Evolutionary conservation across 2,797 vertebrate species (phyloP).

Genomic region (Telmatherina bonti): DNA sequence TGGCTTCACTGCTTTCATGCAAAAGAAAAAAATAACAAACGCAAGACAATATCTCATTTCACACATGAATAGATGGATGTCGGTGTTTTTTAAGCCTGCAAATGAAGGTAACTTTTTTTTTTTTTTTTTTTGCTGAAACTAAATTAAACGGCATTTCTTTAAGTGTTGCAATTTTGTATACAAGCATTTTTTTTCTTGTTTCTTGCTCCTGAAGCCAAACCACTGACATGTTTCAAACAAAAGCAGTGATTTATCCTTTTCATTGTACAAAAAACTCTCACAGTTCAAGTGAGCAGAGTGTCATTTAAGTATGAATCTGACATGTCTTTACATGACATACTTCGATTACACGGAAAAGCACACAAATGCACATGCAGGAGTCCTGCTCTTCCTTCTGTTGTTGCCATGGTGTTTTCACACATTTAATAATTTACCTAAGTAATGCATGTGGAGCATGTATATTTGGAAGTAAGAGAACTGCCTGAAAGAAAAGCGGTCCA

Average conservation of each 20-base stretch:
- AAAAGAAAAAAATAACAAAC: no score
- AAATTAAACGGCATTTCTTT: not conserved
- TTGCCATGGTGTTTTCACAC: slow-evolving; percentile 74
- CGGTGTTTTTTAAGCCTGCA: no score
- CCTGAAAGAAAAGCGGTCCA: slow-evolving; percentile 51
- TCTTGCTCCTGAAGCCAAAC: not conserved
- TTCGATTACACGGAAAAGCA: slow-evolving; percentile 48
- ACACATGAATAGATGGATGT: no score
- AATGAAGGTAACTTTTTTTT: no score
- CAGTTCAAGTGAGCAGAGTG: slow-evolving; percentile 44
- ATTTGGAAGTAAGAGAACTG: slow-evolving; percentile 48
- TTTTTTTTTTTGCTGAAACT: not conserved
- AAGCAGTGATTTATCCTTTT: slow-evolving; percentile 43
- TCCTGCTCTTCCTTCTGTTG: slow-evolving; percentile 59
- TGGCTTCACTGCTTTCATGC: not conserved
- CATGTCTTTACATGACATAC: slow-evolving; percentile 43
- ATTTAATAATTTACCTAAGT: slow-evolving; percentile 66
- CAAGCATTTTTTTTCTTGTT: no score
- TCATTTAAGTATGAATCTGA: slow-evolving; percentile 49
- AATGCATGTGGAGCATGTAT: slow-evolving; percentile 38
- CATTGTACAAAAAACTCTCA: slow-evolving; percentile 27
- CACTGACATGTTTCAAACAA: not conserved
- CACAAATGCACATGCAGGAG: slow-evolving; percentile 44
- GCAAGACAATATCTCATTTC: no score
- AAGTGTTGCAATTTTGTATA: no score